These are phyloP conservation scores for Anoncus sp. DNA, from an alignment of 2,888 invertebrate species.

Conservation along the genomic window DNA sequence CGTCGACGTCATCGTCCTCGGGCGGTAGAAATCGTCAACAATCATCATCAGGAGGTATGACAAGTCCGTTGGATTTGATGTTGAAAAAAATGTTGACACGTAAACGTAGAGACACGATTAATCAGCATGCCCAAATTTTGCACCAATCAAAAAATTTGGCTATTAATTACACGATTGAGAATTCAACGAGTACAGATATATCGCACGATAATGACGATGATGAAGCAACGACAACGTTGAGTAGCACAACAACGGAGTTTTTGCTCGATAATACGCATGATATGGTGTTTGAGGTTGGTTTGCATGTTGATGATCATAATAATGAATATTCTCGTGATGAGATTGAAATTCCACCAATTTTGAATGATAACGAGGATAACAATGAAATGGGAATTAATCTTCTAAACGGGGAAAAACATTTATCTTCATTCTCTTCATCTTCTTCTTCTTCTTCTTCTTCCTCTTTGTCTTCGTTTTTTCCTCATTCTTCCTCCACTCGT, in stretches of 20 bases:
- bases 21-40: constrained; percentile 83
- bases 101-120: constrained; percentile 89
- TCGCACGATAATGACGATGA: constrained; percentile 47
- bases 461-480: constrained; percentile 31
- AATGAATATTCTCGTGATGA: constrained; percentile 70
- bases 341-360: constrained; percentile 25
- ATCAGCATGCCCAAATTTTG: constrained; percentile 85
- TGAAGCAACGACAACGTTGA: constrained; percentile 37
- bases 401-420: constrained; percentile 29
- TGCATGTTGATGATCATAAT: constrained; percentile 54
- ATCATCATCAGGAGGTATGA: constrained; percentile 84
- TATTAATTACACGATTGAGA: no score
- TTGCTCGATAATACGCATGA: constrained; percentile 56
- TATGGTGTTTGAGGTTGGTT: constrained; percentile 51
- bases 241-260: constrained; percentile 3
- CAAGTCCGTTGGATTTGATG: constrained; percentile 55
- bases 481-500: constrained; percentile 23
- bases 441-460: constrained; percentile 69
- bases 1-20: constrained; percentile 85
- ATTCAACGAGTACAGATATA: no score
- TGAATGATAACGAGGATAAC: constrained; percentile 49
- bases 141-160: constrained; percentile 65
- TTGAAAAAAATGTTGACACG: constrained; percentile 83
- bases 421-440: constrained; percentile 72
- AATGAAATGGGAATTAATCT: constrained; percentile 26